Conservation (phyloP, 2,888 invertebrate species). For the Ypsolopha scabrella region DNA sequence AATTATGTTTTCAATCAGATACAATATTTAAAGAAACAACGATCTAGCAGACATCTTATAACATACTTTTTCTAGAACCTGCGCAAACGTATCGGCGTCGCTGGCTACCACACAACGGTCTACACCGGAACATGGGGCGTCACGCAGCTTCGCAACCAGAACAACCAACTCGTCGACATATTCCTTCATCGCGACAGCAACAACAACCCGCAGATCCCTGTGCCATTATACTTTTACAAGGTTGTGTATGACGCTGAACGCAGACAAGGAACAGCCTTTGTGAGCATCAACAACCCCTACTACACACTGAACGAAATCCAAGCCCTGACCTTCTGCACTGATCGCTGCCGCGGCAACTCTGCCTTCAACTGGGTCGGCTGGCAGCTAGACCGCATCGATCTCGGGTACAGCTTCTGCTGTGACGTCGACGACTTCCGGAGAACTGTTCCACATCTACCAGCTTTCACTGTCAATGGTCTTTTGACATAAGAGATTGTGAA, state of each 20-base stretch:
- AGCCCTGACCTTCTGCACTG: conserved; percentile 59
- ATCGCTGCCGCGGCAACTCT: conserved; percentile 64
- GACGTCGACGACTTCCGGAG: conserved; percentile 66
- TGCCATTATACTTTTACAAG: conserved; percentile 55
- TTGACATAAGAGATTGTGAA: conserved; percentile 20
- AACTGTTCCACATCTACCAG: conserved; percentile 64
- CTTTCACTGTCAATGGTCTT: conserved; percentile 53
- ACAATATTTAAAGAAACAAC: too few species aligned
- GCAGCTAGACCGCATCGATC: conserved; percentile 54
- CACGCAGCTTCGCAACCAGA: conserved; percentile 64
- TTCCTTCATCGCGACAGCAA: conserved; percentile 41
- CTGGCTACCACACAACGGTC: conserved; percentile 44
- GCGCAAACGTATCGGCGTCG: conserved; percentile 40
- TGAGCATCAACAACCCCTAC: conserved; percentile 75
- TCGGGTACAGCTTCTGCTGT: conserved; percentile 75
- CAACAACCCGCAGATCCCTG: conserved; percentile 41
- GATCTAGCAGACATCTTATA: too few species aligned
- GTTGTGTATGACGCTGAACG: conserved; percentile 64
- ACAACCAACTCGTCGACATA: conserved; percentile 43
- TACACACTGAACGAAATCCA: conserved; percentile 43
- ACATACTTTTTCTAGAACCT: conserved; percentile 28
- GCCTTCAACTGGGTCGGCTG: conserved; percentile 73
- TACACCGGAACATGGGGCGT: conserved; percentile 74
- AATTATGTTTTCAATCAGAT: too few species aligned
- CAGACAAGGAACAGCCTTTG: conserved; percentile 67